These are phyloP conservation scores for Characodon lateralis DNA, from an alignment of 2,797 vertebrate species.

Conservation along the genomic window DNA sequence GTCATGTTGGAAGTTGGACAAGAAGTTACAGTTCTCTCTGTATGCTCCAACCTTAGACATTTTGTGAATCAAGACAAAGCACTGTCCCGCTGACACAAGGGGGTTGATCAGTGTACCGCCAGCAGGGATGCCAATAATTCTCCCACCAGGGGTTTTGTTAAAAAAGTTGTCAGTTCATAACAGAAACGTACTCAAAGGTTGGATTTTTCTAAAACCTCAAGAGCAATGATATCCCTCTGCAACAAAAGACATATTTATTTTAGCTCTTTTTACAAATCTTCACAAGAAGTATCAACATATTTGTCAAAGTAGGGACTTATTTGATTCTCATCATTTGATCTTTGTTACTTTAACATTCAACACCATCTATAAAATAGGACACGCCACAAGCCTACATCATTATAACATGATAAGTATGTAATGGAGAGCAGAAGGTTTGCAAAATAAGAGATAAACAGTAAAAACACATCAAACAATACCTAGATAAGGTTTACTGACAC, in stretches of 20 bases:
- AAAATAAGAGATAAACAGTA: neutral
- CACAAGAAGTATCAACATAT: neutral
- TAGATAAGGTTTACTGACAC: conserved; percentile 11
- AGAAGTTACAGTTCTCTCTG: too few species aligned
- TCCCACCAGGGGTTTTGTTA: neutral
- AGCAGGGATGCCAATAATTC: conserved; percentile 1
- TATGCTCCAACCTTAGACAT: too few species aligned
- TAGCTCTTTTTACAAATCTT: too few species aligned
- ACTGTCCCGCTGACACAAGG: neutral
- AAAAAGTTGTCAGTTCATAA: neutral
- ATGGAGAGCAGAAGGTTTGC: conserved; percentile 3
- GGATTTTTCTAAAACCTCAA: neutral
- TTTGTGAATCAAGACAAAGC: too few species aligned
- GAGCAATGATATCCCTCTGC: neutral
- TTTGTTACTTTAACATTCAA: neutral
- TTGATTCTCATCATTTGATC: neutral
- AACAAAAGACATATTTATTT: too few species aligned
- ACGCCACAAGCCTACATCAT: neutral
- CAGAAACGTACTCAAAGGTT: neutral
- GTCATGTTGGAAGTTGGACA: neutral
- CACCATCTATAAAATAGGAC: neutral
- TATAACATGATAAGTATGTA: neutral
- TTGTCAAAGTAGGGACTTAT: neutral
- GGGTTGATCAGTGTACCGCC: neutral
- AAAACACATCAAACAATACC: conserved; percentile 6